Percentiles rank a stretch among this genome's conserved stretches.
phyloP scores from a whole-genome alignment of 2,888 invertebrate species.

The Drosophila tripunctata region DNA sequence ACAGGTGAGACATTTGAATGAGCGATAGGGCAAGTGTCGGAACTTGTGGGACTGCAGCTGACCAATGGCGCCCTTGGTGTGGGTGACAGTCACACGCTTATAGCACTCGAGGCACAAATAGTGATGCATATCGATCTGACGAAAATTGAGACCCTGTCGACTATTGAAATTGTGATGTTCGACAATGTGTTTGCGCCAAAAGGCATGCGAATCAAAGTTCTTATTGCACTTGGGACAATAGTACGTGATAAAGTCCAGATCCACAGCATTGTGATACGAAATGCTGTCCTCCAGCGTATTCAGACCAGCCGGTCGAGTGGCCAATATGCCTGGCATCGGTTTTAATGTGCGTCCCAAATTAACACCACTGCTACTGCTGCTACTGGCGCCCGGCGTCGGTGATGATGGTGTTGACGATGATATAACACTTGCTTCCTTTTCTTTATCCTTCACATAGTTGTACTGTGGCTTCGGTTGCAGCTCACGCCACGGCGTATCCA shows the following conservation, averaged over 20 bases:
- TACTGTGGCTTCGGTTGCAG: conserved; percentile 42
- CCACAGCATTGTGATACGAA: conserved; percentile 81
- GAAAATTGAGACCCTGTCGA: conserved; percentile 78
- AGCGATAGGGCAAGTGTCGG: conserved; percentile 80
- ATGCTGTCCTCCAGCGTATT: conserved; percentile 80
- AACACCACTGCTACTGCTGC: conserved; percentile 7
- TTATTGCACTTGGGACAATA: conserved; percentile 80
- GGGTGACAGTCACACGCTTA: conserved; percentile 81
- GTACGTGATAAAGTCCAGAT: conserved; percentile 80
- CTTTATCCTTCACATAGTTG: conserved; percentile 10
- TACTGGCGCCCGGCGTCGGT: conserved; percentile 27
- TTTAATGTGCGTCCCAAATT: conserved; percentile 47
- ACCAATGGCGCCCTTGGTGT: conserved; percentile 81
- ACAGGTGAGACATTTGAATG: conserved; percentile 78
- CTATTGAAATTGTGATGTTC: conserved; percentile 79
- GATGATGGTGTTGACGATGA: conserved; percentile 27
- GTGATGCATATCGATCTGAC: conserved; percentile 80
- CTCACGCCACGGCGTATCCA: conserved; percentile 43
- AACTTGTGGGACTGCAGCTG: conserved; percentile 82
- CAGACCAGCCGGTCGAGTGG: conserved; percentile 68
- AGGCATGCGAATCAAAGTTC: conserved; percentile 79
- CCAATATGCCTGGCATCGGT: conserved; percentile 44
- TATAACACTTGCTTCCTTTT: conserved; percentile 24
- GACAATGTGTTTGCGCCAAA: conserved; percentile 82
- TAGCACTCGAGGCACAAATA: conserved; percentile 81